These are phyloP conservation scores for Ictidomys tridecemlineatus DNA, from an alignment of 2,113 vertebrate genomes.

Conservation along the genomic window DNA sequence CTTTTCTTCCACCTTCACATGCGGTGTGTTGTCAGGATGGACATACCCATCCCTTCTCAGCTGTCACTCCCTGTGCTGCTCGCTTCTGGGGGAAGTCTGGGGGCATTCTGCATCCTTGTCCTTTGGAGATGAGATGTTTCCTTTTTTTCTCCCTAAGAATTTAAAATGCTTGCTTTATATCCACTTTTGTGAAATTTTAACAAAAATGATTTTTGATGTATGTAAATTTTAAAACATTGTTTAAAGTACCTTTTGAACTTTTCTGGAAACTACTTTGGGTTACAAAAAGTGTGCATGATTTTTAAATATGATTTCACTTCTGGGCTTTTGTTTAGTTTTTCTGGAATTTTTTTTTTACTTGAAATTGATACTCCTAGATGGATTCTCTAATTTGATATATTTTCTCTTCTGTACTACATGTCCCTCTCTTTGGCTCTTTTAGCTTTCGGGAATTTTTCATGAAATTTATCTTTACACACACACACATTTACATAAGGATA, in stretches of 20 bases:
- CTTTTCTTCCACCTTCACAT: not conserved
- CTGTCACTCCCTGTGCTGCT: not conserved
- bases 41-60: not conserved
- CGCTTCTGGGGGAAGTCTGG: not conserved
- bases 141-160: not conserved
- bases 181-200: not conserved
- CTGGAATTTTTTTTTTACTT: not conserved
- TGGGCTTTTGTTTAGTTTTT: not conserved
- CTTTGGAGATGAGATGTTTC: not conserved
- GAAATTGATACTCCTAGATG: not conserved
- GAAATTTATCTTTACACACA: not conserved
- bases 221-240: not conserved
- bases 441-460: not conserved
- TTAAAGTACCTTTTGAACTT: not conserved
- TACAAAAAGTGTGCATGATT: not conserved
- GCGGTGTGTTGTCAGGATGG: not conserved
- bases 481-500: not conserved
- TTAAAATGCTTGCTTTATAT: not conserved
- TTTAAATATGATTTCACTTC: not conserved
- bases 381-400: not conserved
- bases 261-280: not conserved
- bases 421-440: not conserved
- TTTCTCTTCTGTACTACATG: not conserved
- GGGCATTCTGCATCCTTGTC: not conserved
- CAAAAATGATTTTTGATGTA: not conserved